Base-by-base conservation (phyloP, 1,140 invertebrate species). In the Lepidostoma basale region DNA sequence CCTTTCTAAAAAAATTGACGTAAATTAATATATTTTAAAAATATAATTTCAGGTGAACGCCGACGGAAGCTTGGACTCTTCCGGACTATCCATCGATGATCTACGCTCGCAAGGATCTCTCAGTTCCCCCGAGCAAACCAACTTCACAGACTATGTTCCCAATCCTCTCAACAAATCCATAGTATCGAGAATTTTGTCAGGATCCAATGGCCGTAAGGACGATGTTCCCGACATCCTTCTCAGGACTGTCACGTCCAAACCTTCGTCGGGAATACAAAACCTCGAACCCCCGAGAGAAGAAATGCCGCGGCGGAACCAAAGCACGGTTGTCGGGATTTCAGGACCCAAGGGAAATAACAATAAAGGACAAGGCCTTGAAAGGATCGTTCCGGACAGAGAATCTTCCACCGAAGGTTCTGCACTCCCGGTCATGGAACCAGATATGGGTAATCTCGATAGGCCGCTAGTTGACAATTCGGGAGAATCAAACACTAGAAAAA, bases 161-260 rank as follows among this genome's bases (percentile, higher is more conserved):
- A 91, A 75, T 59, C 79, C 82, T 1, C 77, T 83, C 83, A 90
- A 77, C 84, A 88, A 83, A 77, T 85, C 89, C 0, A 91, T 89
- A 62, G 92, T 94, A 66, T 90, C 90, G 0, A 83, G 92, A 45
- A 93, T 94, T 72, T 79, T 94, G 0, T 90, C 89, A 6, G 91
- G 92, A 0, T 92, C 91, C 36, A 92, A 91, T 75, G 92, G 92
- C 0, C 81, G 89, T 4, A 92, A 91, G 70, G 89, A 92, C 65
- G 90, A 92, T 67, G 89, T 92, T 40, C 89, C 91, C 0, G 90
- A 90, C 58, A 88, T 91, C 12, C 76, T 92, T 0, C 77, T 91
- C 8, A 81, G 89, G 44, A 88, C 89, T 0, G 84, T 90, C 6
- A 87, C 90, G 0, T 88, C 88, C 3, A 88, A 88, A 67, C 84